Conservation (phyloP, 2,797 vertebrate genomes). For the Botia almorhae region DNA sequence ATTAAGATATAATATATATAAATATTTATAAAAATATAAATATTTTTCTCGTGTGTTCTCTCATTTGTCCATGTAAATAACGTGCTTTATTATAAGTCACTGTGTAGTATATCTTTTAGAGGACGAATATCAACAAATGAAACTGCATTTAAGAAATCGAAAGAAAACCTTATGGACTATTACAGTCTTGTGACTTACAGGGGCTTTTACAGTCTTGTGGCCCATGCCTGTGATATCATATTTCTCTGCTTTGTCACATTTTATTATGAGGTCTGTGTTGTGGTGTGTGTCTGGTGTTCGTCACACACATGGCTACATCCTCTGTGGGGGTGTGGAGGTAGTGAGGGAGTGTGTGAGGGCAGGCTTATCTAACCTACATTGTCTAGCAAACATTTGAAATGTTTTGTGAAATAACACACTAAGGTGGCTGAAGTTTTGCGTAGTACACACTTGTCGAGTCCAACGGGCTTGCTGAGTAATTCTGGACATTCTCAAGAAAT, state of each 20-base stretch:
- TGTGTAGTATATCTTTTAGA: not conserved
- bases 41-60: no score
- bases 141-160: not conserved
- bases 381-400: constrained; percentile 8
- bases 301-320: constrained; percentile 50
- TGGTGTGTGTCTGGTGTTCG: constrained; percentile 46
- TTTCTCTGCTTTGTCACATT: constrained; percentile 45
- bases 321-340: constrained; percentile 39
- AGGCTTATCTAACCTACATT: constrained; percentile 12
- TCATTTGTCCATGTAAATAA: not conserved
- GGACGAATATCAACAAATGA: not conserved
- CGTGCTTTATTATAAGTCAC: not conserved
- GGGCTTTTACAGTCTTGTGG: not conserved
- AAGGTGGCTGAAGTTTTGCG: not conserved
- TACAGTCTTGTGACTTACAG: not conserved
- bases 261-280: constrained; percentile 47
- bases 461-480: not conserved
- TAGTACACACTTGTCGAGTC: not conserved
- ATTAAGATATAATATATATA: no score
- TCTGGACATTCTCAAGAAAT: not conserved
- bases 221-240: constrained; percentile 26
- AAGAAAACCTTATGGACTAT: not conserved
- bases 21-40: no score
- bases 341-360: constrained; percentile 7
- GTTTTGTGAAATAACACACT: constrained; percentile 9